Percentiles rank a stretch among this genome's conserved stretches.
These are phyloP conservation scores for Hetaerina titia DNA, from an alignment of 2,888 invertebrate genomes.

Conservation along the genomic window DNA sequence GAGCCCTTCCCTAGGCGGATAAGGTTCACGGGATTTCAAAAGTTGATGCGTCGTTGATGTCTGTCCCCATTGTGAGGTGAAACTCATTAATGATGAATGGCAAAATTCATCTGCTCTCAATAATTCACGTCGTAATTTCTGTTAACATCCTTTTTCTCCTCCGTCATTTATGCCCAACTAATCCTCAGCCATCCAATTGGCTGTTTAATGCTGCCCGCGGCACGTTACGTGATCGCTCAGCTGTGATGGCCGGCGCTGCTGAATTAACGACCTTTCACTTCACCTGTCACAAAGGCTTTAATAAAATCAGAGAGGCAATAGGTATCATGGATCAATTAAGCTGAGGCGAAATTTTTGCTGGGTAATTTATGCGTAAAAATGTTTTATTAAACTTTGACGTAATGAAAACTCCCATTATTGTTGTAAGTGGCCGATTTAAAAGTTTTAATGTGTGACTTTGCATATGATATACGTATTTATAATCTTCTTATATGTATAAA, in stretches of 20 bases:
- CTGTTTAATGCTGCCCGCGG: background rate
- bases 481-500: no score
- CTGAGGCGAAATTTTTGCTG: background rate
- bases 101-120: slow-evolving; percentile 23
- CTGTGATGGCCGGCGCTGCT: background rate
- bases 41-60: background rate
- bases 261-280: slow-evolving; percentile 50
- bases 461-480: no score
- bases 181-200: background rate
- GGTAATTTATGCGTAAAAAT: background rate
- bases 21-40: background rate
- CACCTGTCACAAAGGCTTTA: slow-evolving; percentile 11
- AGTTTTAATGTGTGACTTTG: no score
- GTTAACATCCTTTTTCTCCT: slow-evolving; percentile 7
- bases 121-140: slow-evolving; percentile 19
- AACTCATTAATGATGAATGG: slow-evolving; percentile 13
- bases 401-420: no score
- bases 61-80: background rate
- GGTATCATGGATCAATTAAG: slow-evolving; percentile 24
- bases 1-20: background rate
- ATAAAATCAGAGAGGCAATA: slow-evolving; percentile 36
- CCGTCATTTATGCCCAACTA: slow-evolving; percentile 6
- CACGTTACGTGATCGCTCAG: background rate
- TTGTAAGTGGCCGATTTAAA: no score
- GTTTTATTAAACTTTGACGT: background rate